Base-by-base conservation (phyloP, 2,113 vertebrate genomes). In the Ceyx margarethae region DNA sequence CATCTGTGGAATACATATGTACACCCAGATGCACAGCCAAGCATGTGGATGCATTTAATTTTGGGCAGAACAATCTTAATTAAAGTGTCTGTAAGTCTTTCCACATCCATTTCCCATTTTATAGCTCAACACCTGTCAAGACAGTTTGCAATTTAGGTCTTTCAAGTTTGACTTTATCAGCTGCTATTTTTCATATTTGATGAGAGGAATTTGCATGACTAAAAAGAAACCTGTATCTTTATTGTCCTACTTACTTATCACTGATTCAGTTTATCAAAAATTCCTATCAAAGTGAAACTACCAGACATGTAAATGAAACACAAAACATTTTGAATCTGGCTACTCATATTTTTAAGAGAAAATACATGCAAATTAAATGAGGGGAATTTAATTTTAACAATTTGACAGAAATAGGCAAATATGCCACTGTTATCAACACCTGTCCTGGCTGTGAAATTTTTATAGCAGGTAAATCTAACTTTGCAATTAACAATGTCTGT, bases 291-390 rank as follows among this genome's bases (percentile, higher is more conserved):
- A 58, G 53, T 84, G 82, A 53, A 91, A 86, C 81, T 96, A 92
- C 82, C 62, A 95, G 61, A 75, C 43, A 91, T 89, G 90, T 62
- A 91, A 96, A 94, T 71, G 40, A 74, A 89, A 79, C 48, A 87
- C 16, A 76, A 9, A 85, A 37, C 19, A 67, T 87, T 80, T 84
- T 42, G 72, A 58, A 82, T n/a, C 45, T 37, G 58, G 77, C 45
- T 92, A 54, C 54, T 79, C 60, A 29, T 60, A 76, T 66, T 80
- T 85, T 71, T 31, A 90, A 91, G 61, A 87, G 19, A 91, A 94
- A 92, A 95, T 42, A 69, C 45, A 74, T 62, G 31, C 72, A 90
- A 88, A 89, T 88, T 29, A 79, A 82, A 58, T 72, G 43, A 87
- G 74, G 31, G 81, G 51, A 79, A 89, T n/a, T 82, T 81, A 84